Base-by-base conservation (phyloP, 2,888 invertebrate species). In the Cacoxenus indagator region DNA sequence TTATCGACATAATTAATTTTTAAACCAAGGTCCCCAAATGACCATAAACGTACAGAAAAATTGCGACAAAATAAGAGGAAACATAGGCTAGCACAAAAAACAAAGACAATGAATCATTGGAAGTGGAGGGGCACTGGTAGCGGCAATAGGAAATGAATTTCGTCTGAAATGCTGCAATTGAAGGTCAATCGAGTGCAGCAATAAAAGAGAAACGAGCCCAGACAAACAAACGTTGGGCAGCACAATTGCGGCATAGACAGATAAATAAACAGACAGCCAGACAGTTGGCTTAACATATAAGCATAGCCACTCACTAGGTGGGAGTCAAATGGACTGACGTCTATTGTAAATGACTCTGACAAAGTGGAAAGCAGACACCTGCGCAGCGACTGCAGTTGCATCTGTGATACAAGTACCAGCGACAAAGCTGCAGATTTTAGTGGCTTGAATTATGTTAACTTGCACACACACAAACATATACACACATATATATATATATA, bases 151-250 rank as follows among this genome's bases (percentile, higher is more conserved):
- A 26, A 29, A 26, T 61, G 51, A 51, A 51, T 14, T 45, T 55
- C 67, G 26, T 19, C 55, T 29, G 55, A 65, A 24, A 72, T 70
- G 77, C 70, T 75, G 45, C 68, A 75, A 80, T 68, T 76, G 79
- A 80, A 80, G 79, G 79, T 82, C 79, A 82, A 78, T 74, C 67
- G 81, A 78, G 73, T 81, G 78, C 79, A 75, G 69, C 67, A 69
- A 64, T 73, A 72, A 70, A 68, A 74, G 67, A 9, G 27, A 9
- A 22, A 26, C 17, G 26, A 55, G 19, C 17, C 48, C n/a, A 17
- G 4, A 17, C 19, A 48, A 48, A 37, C 14, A 37, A 37, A n/a
- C n/a, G n/a, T n/a, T 37, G 37, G 9, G 37, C 14, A 37, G 48
- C 48, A 19, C 29, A 43, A 62, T 11, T 24, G 43, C 61, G 14